Evolutionary conservation across 2,797 vertebrate species (phyloP).

Genomic region (Carduelis carduelis): DNA sequence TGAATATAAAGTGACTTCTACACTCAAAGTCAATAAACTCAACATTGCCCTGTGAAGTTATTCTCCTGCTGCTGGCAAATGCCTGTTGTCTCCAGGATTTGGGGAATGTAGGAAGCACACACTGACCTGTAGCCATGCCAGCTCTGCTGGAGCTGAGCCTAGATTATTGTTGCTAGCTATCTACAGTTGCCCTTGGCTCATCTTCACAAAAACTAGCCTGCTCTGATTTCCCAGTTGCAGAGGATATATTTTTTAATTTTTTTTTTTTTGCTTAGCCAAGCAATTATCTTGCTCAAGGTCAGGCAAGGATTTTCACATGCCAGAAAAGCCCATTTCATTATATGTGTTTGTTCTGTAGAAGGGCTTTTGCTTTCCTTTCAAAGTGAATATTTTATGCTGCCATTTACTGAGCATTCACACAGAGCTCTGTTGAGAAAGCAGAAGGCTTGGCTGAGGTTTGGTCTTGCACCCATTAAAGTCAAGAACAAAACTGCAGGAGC

Average conservation of each 20-base stretch:
- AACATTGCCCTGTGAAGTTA: background rate
- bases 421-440: background rate
- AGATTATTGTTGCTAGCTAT: background rate
- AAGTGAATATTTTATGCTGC: background rate
- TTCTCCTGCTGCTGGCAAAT: background rate
- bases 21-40: background rate
- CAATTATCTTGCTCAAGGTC: background rate
- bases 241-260: background rate
- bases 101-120: background rate
- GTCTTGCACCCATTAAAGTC: background rate
- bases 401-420: background rate
- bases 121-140: background rate
- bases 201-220: background rate
- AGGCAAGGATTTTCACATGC: constrained; percentile 6
- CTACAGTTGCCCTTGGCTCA: background rate
- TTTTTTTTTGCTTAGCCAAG: constrained; percentile 15
- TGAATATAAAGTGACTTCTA: background rate
- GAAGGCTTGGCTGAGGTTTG: background rate
- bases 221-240: background rate
- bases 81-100: background rate
- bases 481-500: background rate
- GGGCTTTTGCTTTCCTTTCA: background rate
- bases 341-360: background rate
- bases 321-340: background rate
- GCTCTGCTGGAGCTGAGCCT: background rate